phyloP scores from a whole-genome alignment of 2,888 invertebrate genomes.

The Sipha maydis region DNA sequence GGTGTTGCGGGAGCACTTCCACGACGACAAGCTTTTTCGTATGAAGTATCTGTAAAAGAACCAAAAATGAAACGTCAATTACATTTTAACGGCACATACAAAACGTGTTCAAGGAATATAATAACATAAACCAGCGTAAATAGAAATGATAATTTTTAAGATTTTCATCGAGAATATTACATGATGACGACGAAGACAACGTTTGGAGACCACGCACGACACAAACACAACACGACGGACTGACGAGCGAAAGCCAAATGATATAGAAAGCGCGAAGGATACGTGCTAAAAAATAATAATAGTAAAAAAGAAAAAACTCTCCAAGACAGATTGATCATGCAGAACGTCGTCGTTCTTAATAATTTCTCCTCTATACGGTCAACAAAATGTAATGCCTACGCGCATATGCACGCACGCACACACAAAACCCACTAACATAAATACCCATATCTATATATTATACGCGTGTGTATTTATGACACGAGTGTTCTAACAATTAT shows the following conservation, averaged over 20 bases:
- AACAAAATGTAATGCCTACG: slow-evolving; percentile 25
- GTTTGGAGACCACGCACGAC: not conserved
- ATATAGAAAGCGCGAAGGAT: slow-evolving; percentile 53
- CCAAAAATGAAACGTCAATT: slow-evolving; percentile 5
- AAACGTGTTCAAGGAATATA: not conserved
- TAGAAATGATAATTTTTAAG: not conserved
- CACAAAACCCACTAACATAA: not conserved
- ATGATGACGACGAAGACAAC: not conserved
- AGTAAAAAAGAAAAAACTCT: slow-evolving; percentile 44
- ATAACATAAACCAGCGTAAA: not conserved
- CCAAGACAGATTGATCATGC: slow-evolving; percentile 52
- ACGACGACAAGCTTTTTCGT: slow-evolving; percentile 88
- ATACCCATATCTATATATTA: too few relatives aligned
- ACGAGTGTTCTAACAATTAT: not conserved
- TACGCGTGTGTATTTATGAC: not conserved
- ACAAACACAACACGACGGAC: slow-evolving; percentile 20
- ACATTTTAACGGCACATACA: not conserved
- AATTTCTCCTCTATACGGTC: slow-evolving; percentile 42
- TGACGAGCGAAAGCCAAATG: slow-evolving; percentile 60
- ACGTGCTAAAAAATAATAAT: slow-evolving; percentile 36
- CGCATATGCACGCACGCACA: not conserved
- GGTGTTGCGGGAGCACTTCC: slow-evolving; percentile 87
- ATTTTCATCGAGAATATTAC: not conserved
- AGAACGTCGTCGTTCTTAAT: slow-evolving; percentile 26
- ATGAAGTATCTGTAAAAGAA: slow-evolving; percentile 82